Evolutionary conservation across 2,797 vertebrate genomes (phyloP), one percentile per base, ranked within the genome.

Genomic region (Vireo griseus): DNA sequence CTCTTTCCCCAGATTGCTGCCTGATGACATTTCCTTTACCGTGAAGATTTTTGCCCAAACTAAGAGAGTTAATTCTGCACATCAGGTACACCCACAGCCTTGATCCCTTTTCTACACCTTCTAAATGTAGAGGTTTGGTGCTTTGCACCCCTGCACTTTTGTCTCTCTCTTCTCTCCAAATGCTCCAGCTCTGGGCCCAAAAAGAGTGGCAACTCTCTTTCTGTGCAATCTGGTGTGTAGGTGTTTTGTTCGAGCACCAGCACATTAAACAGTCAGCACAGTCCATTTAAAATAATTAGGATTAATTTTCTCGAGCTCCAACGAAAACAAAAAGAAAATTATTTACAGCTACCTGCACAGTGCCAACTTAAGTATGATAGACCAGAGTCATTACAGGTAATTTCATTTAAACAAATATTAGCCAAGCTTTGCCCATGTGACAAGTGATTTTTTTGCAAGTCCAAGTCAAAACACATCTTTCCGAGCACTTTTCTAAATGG

Each of bases 201-300:
- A 72, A 50, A 88, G 48, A 65, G 62, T 65, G 62, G 29, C 22
- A 77, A 37, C 35, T 85, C 72, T 37, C 74, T 18, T 10, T 62
- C 90, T 72, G 37, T 68, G 42, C 95, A 94, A 77, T 95, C 80
- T 92, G 86, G 73, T 95, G 90, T 91, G 88, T 82, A 93, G 92
- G 81, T 85, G 67, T 96, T 96, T 63, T 95, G 50, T 80, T 95
- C 73, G 37, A 91, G 84, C 78, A 90, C 51, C 79, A 90, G 81
- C 74, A 93, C 61, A 79, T 88, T 92, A 86, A 86, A 83, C 37
- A 94, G 79, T 79, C 66, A 93, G 76, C 71, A 78, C 47, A 47
- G 61, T 79, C 74, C 66, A 78, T 92, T 94, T 90, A 77, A 94
- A 89, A 78, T 94, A 93, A 96, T 92, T 97, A 95, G 63, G 71